Evolutionary conservation across 2,797 vertebrate genomes (phyloP).

Genomic region (Bradypodion pumilum): DNA sequence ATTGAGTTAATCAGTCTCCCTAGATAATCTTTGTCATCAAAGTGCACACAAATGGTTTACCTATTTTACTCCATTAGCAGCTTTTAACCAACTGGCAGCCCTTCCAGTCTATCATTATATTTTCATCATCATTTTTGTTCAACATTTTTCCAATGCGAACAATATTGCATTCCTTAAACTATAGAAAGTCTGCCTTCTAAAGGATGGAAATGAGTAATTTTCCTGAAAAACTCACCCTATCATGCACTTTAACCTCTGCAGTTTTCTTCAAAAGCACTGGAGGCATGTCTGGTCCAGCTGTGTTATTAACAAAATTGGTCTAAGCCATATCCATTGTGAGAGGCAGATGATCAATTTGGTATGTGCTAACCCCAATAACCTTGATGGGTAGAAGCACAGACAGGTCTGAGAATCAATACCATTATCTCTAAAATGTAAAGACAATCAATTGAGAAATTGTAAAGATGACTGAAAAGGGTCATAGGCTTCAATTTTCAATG

Average conservation of each 20-base stretch:
- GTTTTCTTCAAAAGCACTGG: neutral
- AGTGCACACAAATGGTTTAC: neutral
- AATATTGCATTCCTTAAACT: neutral
- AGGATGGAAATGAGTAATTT: slow-evolving; percentile 42
- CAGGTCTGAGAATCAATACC: slow-evolving; percentile 46
- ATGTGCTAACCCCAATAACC: slow-evolving; percentile 51
- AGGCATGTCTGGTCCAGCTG: slow-evolving; percentile 39
- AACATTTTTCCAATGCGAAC: neutral
- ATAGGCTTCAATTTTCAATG: slow-evolving; percentile 43
- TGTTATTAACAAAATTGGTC: slow-evolving; percentile 64
- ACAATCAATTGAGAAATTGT: slow-evolving; percentile 50
- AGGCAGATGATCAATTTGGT: slow-evolving; percentile 55
- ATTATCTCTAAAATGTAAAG: slow-evolving; percentile 52
- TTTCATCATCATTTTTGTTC: neutral
- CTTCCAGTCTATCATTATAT: neutral
- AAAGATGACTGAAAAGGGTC: slow-evolving; percentile 49
- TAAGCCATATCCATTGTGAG: slow-evolving; percentile 9
- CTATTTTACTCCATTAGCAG: neutral
- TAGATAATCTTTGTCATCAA: neutral
- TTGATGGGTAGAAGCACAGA: slow-evolving; percentile 38
- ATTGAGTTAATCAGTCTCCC: neutral
- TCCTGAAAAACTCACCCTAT: slow-evolving; percentile 19
- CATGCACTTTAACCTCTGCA: slow-evolving; percentile 33
- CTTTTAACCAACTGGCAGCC: no score
- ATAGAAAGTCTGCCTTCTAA: slow-evolving; percentile 22